Base-by-base conservation (phyloP, 2,888 invertebrate species). In the Allygus modestus region DNA sequence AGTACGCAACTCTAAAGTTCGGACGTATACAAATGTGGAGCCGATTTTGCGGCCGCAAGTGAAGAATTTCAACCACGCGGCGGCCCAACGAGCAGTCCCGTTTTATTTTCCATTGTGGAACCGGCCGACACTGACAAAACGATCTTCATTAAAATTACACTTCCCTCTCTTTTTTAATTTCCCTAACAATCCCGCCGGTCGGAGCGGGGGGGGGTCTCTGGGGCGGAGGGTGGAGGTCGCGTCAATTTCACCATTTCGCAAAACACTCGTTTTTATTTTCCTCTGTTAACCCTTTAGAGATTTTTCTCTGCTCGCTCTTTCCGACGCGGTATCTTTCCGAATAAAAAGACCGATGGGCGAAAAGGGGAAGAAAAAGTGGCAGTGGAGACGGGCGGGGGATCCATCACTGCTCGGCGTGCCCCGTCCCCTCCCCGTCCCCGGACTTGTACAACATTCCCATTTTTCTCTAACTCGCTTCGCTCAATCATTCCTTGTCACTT, bases 401-500 rank as follows among this genome's bases (percentile, higher is more conserved):
- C 82, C 82, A 84, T 84, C 84, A 82, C 17, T 58, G 17, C 26
- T 77, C 26, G 20, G 73, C 54, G 81, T 37, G 81, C 43, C 58
- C 83, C 81, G 61, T 37, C 43, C 83, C 85, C 73, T 58, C 46
- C 82, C 69, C 46, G 37, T 15, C 2, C 77, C 77, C 77, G 46
- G 77, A 41, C 77, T 77, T 77, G 77, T 77, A 77, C 85, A 75
- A 85, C 85, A 83, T 77, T 65, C 85, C 77, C 83, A 83, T 85
- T 84, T 82, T 83, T 84, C 83, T 84, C 84, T 46, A 73, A 75
- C 82, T 58, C 71, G 77, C 82, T 81, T 83, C 84, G 82, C 79
- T 85, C 85, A 85, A 85, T 83, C 85, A 84, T 85, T 85, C 85
- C 83, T 65, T 83, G 83, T 83, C 85, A 84, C 84, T 82, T 77